Conservation (phyloP, 2,888 invertebrate species). For the Mimachlamys varia region DNA sequence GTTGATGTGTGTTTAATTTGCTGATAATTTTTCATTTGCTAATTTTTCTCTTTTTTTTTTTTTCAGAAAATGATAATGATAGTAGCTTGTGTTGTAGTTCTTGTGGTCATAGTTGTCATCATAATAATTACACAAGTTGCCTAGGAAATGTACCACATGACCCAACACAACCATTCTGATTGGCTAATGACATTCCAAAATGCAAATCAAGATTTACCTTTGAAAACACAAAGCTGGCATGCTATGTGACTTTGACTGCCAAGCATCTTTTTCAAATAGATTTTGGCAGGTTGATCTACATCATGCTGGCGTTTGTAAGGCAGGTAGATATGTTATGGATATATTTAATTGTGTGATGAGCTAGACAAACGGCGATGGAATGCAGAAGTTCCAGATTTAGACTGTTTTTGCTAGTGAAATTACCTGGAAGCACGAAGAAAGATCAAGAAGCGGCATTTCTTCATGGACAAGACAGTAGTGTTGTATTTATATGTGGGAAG, state of each 20-base stretch:
- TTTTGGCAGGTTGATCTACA: not conserved
- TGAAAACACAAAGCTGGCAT: slow-evolving; percentile 20
- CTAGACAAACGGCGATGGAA: not conserved
- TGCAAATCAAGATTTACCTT: not conserved
- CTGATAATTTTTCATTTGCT: slow-evolving; percentile 42
- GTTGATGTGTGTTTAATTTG: too few relatives aligned
- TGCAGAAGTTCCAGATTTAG: not conserved
- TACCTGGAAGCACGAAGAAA: not conserved
- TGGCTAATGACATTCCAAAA: slow-evolving; percentile 32
- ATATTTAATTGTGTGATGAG: not conserved
- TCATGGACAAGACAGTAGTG: not conserved
- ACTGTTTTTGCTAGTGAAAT: not conserved
- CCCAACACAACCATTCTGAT: slow-evolving; percentile 33
- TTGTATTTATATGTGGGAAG: not conserved
- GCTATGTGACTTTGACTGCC: slow-evolving; percentile 18
- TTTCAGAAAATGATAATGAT: slow-evolving; percentile 81
- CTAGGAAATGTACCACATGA: slow-evolving; percentile 28
- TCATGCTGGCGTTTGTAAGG: not conserved
- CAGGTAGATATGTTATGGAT: not conserved
- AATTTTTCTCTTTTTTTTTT: slow-evolving; percentile 63
- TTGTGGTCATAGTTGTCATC: slow-evolving; percentile 79
- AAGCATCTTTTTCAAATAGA: not conserved
- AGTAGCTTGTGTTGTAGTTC: slow-evolving; percentile 76
- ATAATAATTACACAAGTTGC: slow-evolving; percentile 69
- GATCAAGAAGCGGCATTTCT: slow-evolving; percentile 22